These are phyloP conservation scores for Protomyctophum bolini DNA, from an alignment of 2,113 vertebrate species.

Conservation along the genomic window DNA sequence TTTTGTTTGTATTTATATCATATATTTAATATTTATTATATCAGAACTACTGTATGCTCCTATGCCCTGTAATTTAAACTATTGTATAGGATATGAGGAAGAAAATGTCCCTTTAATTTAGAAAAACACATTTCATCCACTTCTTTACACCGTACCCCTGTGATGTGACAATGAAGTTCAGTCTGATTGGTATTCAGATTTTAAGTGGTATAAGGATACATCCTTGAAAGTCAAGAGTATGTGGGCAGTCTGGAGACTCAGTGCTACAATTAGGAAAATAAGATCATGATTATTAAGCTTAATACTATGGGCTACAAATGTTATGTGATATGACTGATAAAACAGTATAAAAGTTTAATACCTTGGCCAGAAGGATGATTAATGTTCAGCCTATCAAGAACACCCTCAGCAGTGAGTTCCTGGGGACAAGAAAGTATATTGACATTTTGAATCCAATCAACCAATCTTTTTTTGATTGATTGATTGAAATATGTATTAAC, in stretches of 20 bases:
- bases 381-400: constrained; percentile 51
- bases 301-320: neutral
- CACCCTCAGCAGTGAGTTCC: constrained; percentile 41
- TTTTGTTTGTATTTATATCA: too few species aligned
- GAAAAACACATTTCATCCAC: neutral
- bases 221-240: constrained; percentile 62
- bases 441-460: neutral
- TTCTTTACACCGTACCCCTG: too few species aligned
- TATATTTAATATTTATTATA: too few species aligned
- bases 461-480: neutral
- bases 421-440: neutral
- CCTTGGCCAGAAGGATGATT: constrained; percentile 59
- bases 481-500: neutral
- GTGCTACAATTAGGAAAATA: constrained; percentile 34
- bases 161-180: too few species aligned
- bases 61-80: too few species aligned
- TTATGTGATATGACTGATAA: neutral
- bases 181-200: too few species aligned
- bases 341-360: constrained; percentile 9
- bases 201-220: constrained; percentile 61
- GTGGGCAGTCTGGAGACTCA: constrained; percentile 61
- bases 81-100: too few species aligned
- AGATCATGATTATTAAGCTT: neutral
- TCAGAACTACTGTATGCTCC: too few species aligned
- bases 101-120: neutral